Conservation (phyloP, 2,797 vertebrate genomes). For the Cheirogaleus major region DNA sequence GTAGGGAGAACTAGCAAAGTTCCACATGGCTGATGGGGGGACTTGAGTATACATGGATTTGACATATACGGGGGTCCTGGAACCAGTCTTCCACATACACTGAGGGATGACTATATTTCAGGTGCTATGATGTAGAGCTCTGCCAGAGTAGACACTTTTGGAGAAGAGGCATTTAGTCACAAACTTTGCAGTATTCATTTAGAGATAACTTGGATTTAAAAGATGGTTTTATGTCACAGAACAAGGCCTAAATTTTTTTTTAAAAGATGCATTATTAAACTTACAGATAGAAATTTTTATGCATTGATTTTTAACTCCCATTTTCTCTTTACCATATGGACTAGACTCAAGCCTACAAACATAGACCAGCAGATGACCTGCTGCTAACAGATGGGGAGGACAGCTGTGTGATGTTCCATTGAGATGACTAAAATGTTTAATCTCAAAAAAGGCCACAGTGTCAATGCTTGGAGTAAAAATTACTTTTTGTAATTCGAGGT, state of each 20-base stretch:
- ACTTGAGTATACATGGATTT: not conserved
- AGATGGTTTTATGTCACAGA: not conserved
- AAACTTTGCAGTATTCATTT: not conserved
- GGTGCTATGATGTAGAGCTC: not conserved
- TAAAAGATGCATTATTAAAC: not conserved
- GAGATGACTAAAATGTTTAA: constrained; percentile 3
- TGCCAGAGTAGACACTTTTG: not conserved
- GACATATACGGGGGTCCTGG: not conserved
- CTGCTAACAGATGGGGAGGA: not conserved
- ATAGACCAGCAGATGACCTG: not conserved
- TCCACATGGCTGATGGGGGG: too few species aligned
- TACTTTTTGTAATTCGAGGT: not conserved
- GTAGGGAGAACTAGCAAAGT: not conserved
- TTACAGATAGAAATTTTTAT: not conserved
- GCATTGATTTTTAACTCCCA: not conserved
- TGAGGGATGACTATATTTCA: not conserved
- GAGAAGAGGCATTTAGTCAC: not conserved
- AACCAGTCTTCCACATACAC: not conserved
- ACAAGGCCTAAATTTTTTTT: not conserved
- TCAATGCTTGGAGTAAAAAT: constrained; percentile 1
- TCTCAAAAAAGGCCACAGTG: constrained; percentile 29
- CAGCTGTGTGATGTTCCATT: constrained; percentile 31
- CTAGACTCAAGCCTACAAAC: not conserved
- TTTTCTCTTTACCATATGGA: constrained; percentile 9
- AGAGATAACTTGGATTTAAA: not conserved